These are phyloP conservation scores for Clarias macrocephalus DNA, from an alignment of 2,113 vertebrate genomes.

Conservation along the genomic window DNA sequence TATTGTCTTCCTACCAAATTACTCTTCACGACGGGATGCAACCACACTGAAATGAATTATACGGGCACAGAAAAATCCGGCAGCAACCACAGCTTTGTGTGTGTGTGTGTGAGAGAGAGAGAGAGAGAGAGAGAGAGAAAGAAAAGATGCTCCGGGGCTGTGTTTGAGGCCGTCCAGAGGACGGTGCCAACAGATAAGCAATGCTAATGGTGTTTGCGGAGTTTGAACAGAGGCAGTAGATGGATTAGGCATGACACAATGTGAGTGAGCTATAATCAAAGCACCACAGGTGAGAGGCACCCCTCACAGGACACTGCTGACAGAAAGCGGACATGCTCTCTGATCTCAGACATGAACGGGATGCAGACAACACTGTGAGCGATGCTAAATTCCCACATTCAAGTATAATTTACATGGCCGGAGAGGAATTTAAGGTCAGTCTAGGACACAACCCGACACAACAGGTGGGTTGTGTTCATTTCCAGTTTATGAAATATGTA, in stretches of 20 bases:
- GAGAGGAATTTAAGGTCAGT: background rate
- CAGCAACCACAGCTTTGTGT: conserved; percentile 27
- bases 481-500: background rate
- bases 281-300: conserved; percentile 37
- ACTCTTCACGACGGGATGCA: conserved; percentile 48
- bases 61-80: conserved; percentile 31
- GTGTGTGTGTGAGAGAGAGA: background rate
- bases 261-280: conserved; percentile 35
- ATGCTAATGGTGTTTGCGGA: conserved; percentile 60
- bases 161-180: conserved; percentile 18
- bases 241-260: conserved; percentile 38
- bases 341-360: background rate
- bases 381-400: background rate
- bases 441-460: no score
- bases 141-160: background rate
- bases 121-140: background rate
- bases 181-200: conserved; percentile 47
- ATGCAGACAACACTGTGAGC: background rate
- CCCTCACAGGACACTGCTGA: conserved; percentile 19
- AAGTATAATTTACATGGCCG: background rate
- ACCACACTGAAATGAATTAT: conserved; percentile 22
- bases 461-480: background rate
- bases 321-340: conserved; percentile 23
- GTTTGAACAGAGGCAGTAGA: conserved; percentile 49
- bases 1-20: conserved; percentile 57